Base-by-base conservation (phyloP, 53 echinoderm and acorn worm species). In the Antedon mediterranea region DNA sequence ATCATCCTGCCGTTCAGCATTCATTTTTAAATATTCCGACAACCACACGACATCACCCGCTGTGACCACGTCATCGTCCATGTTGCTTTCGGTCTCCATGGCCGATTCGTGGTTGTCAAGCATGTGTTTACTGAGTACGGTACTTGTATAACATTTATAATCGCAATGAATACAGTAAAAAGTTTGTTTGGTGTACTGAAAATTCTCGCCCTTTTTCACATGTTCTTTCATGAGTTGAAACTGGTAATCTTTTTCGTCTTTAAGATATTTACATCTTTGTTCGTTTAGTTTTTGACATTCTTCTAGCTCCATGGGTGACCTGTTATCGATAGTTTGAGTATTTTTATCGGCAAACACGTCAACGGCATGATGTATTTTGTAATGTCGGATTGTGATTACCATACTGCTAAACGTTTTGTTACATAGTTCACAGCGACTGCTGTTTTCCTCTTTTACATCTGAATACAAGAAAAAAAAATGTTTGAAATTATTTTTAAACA, bases 81-180 rank as follows among this genome's bases (percentile, higher is more conserved):
- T 33, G 23, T 23, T 32, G 32, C 6, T 76, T 13, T 30, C 74
- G 26, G 23, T 18, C 13, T 76, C 76, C 26, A 76, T 9, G 14
- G 15, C 11, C 4, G 32, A 20, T 33, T 29, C 28, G 34, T 76
- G 76, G 32, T 76, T 76, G 23, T 76, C 34, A 4, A 34, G 23
- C 76, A 76, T 76, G 26, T 76, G 76, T 76, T 76, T 76, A 34
- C 32, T 34, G 26, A 76, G 76, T 7, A 76, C 76, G 4, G 76
- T 15, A 28, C 15, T 33, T 32, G 32, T 76, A 7, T 76, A 34
- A 3, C 23, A 76, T 28, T 76, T 76, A 23, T 33, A 33, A 23
- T 28, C 9, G 34, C 76, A 76, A 34, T 33, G 76, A 32, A 76
- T 32, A 33, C 76, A 76, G 20, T 28, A 33, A 76, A 76, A 76